Evolutionary conservation across 2,113 vertebrate species (phyloP), one percentile per base, ranked within the genome.

Genomic region (Mixornis gularis): DNA sequence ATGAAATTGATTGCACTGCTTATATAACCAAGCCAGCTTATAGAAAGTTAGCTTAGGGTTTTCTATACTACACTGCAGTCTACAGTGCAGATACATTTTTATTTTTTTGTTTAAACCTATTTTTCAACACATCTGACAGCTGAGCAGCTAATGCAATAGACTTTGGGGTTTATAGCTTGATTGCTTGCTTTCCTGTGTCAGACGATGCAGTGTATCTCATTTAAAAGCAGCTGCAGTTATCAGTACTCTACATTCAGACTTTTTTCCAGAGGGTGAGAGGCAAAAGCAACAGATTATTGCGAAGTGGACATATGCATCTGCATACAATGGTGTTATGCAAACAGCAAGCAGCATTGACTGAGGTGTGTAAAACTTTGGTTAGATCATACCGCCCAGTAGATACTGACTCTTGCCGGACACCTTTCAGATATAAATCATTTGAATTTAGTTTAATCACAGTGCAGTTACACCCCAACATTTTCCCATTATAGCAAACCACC

Each of bases 391-490:
- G 98, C 98, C 97, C 98, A 98, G 98, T 94, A 97, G 99, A 98
- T 98, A 99, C 95, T 98, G 98, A 98, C 98, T 98, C 98, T 98
- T 99, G 99, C 98, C 98, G 98, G 98, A 97, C 97, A 99, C 99
- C 99, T 99, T 99, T 97, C 97, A 99, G 99, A 99, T 98, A 99
- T 97, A 99, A 99, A 99, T 89, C 98, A 97, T 97, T 97, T 97
- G 96, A 96, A 97, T 98, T 98, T 93, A 98, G 97, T 98, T 98
- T 97, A 97, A 98, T 97, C 92, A 97, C 85, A 96, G 76, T 93
- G 95, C 96, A 97, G 90, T 95, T 93, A 95, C 78, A 93, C 52
- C 70, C 63, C 95, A 94, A 93, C 95, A 97, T 85, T 92, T 97
- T 91, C 89, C 84, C 90, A 78, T 85, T 93, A 96, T 63, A 97